Evolutionary conservation across 2,888 invertebrate species (phyloP), one percentile per base, ranked within the genome.

Genomic region (Volucella inanis): DNA sequence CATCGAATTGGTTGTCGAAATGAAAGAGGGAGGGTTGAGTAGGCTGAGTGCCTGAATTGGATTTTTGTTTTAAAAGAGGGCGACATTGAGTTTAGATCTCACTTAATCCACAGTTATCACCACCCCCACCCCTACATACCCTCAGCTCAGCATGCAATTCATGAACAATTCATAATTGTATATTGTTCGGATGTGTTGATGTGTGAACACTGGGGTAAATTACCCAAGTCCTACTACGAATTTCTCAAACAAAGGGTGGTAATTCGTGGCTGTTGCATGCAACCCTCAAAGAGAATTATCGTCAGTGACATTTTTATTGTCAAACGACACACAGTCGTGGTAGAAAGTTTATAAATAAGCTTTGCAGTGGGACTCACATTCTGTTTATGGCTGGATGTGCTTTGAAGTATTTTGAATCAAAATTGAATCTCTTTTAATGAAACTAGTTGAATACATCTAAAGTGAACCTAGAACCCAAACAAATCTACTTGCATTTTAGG

Each of bases 141-240:
- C 15, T 8, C 49, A 43, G 47, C 18, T n/a, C n/a, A 49, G 18
- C 39, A 14, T 41, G 12, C 54, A 18, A 39, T 78, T 68, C 62
- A 50, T 71, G 64, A 62, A 77, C 76, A 81, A 85, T 71, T 81
- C 85, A 81, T 85, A 81, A 85, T 77, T 81, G 67, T 77, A 41
- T 68, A 85, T 85, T 85, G 85, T 85, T 85, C 85, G 50, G 72
- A 85, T 85, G 85, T 85, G 85, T 81, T 81, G 85, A 85, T 85
- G 85, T 81, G 85, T 85, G 71, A 85, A 85, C 38, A 55, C 50
- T 15, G 49, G 81, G 76, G 55, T 41, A 81, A 84, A 85, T 85
- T 85, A 64, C 81, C 85, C 72, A 39, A 31, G 31, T 31, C 6
- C 31, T 31, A 31, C 31, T 31, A 4, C 6, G 31, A 31, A 12